phyloP scores from a whole-genome alignment of 2,113 vertebrate species.

The Xerus inauris region DNA sequence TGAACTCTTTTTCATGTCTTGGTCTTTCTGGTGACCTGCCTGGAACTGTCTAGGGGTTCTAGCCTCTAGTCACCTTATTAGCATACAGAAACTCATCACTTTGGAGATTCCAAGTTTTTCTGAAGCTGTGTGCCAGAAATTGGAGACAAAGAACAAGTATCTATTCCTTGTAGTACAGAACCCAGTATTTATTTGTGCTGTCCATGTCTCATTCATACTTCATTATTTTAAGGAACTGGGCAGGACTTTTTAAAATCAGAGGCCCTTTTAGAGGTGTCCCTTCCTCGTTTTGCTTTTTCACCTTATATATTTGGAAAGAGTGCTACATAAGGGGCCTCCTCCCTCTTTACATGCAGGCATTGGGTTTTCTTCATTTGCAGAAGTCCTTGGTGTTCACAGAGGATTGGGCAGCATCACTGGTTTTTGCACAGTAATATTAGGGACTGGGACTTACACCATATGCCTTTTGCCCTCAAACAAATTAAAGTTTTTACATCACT shows the following conservation, averaged over 20 bases:
- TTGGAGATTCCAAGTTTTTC: background rate
- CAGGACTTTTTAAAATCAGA: background rate
- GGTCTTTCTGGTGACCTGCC: background rate
- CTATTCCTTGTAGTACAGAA: background rate
- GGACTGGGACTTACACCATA: background rate
- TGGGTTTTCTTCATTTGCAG: background rate
- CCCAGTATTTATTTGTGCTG: background rate
- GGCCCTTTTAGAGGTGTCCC: background rate
- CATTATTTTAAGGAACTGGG: background rate
- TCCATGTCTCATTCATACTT: background rate
- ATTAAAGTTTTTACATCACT: background rate
- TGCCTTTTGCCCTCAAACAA: background rate
- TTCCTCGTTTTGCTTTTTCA: background rate
- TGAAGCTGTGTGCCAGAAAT: background rate
- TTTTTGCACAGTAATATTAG: background rate
- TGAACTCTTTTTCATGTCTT: background rate
- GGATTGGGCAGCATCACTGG: background rate
- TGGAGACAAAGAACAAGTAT: background rate
- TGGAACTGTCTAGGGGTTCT: background rate
- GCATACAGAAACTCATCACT: background rate
- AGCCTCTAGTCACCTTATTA: background rate
- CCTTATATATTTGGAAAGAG: background rate
- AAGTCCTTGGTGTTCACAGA: background rate
- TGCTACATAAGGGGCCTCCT: background rate
- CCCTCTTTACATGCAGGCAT: background rate